Conservation (phyloP, 2,797 vertebrate genomes). For the Chrosomus eos region DNA sequence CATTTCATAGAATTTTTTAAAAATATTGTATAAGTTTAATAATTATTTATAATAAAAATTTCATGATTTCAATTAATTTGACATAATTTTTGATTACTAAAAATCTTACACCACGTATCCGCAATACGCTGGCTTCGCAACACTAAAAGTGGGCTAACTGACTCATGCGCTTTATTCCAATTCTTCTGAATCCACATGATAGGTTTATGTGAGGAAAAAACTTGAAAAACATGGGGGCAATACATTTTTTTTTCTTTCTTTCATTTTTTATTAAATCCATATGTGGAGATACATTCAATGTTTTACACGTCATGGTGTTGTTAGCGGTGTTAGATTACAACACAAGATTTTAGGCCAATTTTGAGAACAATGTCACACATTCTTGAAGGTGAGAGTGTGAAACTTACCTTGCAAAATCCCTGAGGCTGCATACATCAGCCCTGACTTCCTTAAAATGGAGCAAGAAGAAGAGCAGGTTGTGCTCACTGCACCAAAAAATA, state of each 20-base stretch:
- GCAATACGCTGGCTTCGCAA: too few relatives aligned
- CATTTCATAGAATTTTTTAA: too few relatives aligned
- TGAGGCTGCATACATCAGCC: conserved; percentile 31
- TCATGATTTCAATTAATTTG: too few relatives aligned
- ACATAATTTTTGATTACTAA: too few relatives aligned
- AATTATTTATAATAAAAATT: too few relatives aligned
- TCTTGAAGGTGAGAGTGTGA: conserved; percentile 43
- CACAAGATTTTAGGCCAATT: conserved; percentile 2
- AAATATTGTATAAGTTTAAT: too few relatives aligned
- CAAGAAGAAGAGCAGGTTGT: conserved; percentile 30
- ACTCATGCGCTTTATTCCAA: background rate
- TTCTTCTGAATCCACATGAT: background rate
- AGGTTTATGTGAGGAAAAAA: background rate
- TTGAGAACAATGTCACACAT: conserved; percentile 17
- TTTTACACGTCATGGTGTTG: background rate
- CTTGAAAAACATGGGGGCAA: background rate
- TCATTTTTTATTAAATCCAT: background rate
- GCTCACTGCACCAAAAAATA: conserved; percentile 43
- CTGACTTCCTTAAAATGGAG: conserved; percentile 42
- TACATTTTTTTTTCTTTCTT: background rate
- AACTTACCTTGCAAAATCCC: background rate
- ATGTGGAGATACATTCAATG: background rate
- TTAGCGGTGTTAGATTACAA: background rate
- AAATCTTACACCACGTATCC: too few relatives aligned
- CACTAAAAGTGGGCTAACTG: background rate